Percentiles rank a stretch among this genome's conserved stretches.
phyloP scores from a whole-genome alignment of 2,888 invertebrate species.

The Pachliopta kotzebuea region DNA sequence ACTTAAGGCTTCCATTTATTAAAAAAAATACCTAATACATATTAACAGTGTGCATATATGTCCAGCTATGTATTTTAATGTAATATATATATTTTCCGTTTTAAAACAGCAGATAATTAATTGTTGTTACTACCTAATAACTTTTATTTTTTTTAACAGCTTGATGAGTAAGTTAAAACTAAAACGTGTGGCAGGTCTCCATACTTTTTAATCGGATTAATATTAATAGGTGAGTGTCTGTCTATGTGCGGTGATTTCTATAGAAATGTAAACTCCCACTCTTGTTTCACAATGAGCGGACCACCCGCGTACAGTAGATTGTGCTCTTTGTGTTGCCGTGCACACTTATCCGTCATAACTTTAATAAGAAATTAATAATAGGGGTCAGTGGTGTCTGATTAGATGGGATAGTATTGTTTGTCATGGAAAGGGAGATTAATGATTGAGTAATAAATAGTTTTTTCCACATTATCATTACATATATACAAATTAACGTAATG shows the following conservation, averaged over 20 bases:
- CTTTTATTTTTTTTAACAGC: no score
- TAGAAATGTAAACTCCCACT: conserved; percentile 25
- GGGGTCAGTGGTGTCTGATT: conserved; percentile 11
- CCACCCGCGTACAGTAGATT: conserved; percentile 33
- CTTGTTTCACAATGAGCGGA: conserved; percentile 30
- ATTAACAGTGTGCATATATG: no score
- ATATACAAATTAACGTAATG: neutral
- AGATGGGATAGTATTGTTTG: conserved; percentile 17
- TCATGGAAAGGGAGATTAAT: conserved; percentile 13
- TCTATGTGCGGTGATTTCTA: conserved; percentile 4
- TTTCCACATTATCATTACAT: neutral
- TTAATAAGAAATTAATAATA: conserved; percentile 28
- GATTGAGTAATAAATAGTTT: neutral
- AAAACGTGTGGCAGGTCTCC: conserved; percentile 23
- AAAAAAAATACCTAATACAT: no score
- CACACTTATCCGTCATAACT: conserved; percentile 23
- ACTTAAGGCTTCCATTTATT: no score
- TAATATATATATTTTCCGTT: no score
- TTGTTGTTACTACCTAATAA: no score
- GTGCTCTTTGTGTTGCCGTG: conserved; percentile 20
- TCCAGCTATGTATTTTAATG: no score
- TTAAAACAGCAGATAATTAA: no score
- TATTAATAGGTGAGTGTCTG: conserved; percentile 21
- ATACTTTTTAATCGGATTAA: conserved; percentile 36
- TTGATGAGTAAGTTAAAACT: conserved; percentile 19